These are phyloP conservation scores for Nymphalis c-album DNA, from an alignment of 2,888 invertebrate genomes.

Conservation along the genomic window DNA sequence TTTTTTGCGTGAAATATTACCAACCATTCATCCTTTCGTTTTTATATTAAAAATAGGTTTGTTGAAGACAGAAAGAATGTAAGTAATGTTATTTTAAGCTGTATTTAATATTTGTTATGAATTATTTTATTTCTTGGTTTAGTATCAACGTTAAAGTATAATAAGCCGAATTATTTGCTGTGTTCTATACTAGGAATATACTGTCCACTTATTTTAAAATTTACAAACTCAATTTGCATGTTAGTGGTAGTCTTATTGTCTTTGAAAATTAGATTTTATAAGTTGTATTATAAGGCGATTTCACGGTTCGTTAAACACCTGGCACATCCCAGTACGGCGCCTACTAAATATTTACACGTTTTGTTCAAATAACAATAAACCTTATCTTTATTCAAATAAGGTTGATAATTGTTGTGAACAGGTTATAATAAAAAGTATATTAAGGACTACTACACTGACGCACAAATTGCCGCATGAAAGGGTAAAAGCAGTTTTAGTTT, in stretches of 20 bases:
- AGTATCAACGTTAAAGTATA: too few relatives aligned
- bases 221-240: constrained; percentile 18
- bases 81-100: too few relatives aligned
- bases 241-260: constrained; percentile 21
- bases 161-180: not conserved
- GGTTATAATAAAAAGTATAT: constrained; percentile 8
- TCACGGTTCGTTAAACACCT: constrained; percentile 38
- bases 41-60: too few relatives aligned
- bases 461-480: constrained; percentile 20
- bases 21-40: too few relatives aligned
- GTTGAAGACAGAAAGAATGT: too few relatives aligned
- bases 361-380: not conserved
- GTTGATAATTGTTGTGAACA: constrained; percentile 11
- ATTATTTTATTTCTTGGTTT: too few relatives aligned
- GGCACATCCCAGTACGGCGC: constrained; percentile 40
- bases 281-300: constrained; percentile 36
- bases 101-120: too few relatives aligned
- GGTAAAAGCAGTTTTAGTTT: constrained; percentile 10
- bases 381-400: constrained; percentile 23
- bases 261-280: constrained; percentile 31
- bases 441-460: constrained; percentile 25
- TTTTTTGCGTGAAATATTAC: too few relatives aligned
- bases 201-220: constrained; percentile 12
- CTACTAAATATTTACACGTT: constrained; percentile 6
- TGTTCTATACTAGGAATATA: constrained; percentile 3